Base-by-base conservation (phyloP, 2,888 invertebrate genomes). In the Caenorhabditis imperialis region DNA sequence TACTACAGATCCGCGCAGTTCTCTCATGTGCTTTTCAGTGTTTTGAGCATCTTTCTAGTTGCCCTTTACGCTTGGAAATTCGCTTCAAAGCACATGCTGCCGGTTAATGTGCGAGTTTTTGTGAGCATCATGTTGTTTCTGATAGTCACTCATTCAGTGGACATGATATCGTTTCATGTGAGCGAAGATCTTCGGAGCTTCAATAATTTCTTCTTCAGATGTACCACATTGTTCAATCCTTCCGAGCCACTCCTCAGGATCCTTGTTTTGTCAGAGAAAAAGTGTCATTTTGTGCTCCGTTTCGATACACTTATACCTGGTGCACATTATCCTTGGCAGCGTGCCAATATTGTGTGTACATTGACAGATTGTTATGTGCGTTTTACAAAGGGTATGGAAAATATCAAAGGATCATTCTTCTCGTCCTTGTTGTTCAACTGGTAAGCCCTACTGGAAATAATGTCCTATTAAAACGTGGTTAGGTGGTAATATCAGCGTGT, bases 261-360 rank as follows among this genome's bases (percentile, higher is more conserved):
- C 75, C 75, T 1, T 75, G 75, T 23, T 54, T 18, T 8, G 45
- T 75, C 16, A 51, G 75, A 20, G 63, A 45, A 5, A 57, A 60
- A 33, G 75, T 75, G 7, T 60, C 58, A 5, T 75, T 70, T 35
- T 75, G 75, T 54, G 62, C 75, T 8, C 75, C 63, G 0, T 75
- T 58, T 30, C 62, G 75, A 1, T 63, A 75, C 37, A 70, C 54
- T 10, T 75, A 35, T 27, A 38, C 69, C 8, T 75, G 57, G 30
- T 69, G 69, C 22, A 45, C 57, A 2, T 23, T 75, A 25, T 14
- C 47, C 3, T 27, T 69, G 18, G 61, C 69, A 0, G n/a, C 70
- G 10, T 63, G 57, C 27, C 57, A 51, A n/a, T 75, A 75, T 20
- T 58, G 54, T 8, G 38, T 70, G 3, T 75, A 75, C 44, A 61